These are phyloP conservation scores for Acanthopleura granulata DNA, from an alignment of 2,888 invertebrate species.

Conservation along the genomic window DNA sequence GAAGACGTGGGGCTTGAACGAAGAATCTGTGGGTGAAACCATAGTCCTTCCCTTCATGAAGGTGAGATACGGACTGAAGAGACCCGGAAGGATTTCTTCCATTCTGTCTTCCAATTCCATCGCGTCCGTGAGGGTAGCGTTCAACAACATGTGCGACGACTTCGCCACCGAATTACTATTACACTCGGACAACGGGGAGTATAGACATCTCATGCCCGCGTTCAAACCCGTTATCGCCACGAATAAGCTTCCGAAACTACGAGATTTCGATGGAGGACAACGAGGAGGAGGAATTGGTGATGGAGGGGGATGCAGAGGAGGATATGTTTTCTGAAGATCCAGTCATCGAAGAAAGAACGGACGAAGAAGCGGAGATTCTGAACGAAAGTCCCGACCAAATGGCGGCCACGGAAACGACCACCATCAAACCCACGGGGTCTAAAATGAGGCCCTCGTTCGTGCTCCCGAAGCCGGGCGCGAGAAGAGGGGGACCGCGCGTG, in stretches of 20 bases:
- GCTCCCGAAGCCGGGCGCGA: neutral
- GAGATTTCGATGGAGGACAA: neutral
- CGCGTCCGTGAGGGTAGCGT: neutral
- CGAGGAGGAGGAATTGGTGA: neutral
- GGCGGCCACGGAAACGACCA: neutral
- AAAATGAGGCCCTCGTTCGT: neutral
- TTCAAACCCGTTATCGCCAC: neutral
- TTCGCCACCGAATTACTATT: neutral
- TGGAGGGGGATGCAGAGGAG: too few species aligned
- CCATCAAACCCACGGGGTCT: neutral
- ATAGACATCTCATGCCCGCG: neutral
- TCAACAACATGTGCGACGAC: neutral
- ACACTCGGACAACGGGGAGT: neutral
- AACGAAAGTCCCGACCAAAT: neutral
- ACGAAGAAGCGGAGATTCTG: neutral
- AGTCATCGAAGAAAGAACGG: neutral
- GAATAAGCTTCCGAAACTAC: neutral
- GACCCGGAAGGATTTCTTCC: neutral
- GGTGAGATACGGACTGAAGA: neutral
- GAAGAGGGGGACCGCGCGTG: neutral
- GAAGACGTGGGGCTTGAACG: neutral
- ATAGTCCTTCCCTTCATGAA: neutral
- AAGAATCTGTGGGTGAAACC: neutral
- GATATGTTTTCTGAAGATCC: too few species aligned
- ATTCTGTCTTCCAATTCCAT: neutral